Conservation (phyloP, 1,140 invertebrate genomes). For the Plectus sambesii region DNA sequence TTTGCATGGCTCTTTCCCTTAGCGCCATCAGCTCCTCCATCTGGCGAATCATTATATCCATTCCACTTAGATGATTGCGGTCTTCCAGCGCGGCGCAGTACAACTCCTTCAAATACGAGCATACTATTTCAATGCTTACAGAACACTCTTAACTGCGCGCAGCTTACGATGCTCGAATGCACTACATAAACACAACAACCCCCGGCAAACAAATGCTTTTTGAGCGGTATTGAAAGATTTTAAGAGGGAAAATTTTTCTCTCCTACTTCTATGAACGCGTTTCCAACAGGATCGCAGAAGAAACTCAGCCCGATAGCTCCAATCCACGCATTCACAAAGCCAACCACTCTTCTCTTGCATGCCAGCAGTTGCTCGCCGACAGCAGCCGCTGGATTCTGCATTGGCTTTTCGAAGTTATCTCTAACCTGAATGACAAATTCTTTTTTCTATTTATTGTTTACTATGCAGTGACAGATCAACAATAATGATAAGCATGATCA, state of each 20-base stretch:
- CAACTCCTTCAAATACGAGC: conserved; percentile 54
- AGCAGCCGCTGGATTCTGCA: conserved; percentile 51
- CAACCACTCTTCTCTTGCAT: conserved; percentile 63
- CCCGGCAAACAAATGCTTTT: too few relatives aligned
- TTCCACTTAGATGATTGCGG: conserved; percentile 50
- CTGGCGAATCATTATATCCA: conserved; percentile 31
- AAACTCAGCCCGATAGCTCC: conserved; percentile 61
- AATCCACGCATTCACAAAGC: conserved; percentile 68
- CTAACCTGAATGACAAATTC: conserved; percentile 11
- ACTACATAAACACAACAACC: too few relatives aligned
- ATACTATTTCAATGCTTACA: too few relatives aligned
- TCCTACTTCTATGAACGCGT: conserved; percentile 59
- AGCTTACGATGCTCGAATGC: too few relatives aligned
- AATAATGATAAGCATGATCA: too few relatives aligned
- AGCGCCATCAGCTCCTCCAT: conserved; percentile 26
- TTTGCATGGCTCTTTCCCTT: conserved; percentile 32
- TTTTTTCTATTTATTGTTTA: too few relatives aligned
- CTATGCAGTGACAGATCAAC: too few relatives aligned
- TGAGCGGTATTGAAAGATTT: too few relatives aligned
- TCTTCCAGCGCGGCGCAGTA: conserved; percentile 61
- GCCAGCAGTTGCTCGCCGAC: conserved; percentile 62
- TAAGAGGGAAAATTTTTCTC: too few relatives aligned
- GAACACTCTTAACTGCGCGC: too few relatives aligned
- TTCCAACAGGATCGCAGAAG: conserved; percentile 61
- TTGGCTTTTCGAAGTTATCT: conserved; percentile 50